Base-by-base conservation (phyloP, 2,113 vertebrate genomes). In the Columbina picui region DNA sequence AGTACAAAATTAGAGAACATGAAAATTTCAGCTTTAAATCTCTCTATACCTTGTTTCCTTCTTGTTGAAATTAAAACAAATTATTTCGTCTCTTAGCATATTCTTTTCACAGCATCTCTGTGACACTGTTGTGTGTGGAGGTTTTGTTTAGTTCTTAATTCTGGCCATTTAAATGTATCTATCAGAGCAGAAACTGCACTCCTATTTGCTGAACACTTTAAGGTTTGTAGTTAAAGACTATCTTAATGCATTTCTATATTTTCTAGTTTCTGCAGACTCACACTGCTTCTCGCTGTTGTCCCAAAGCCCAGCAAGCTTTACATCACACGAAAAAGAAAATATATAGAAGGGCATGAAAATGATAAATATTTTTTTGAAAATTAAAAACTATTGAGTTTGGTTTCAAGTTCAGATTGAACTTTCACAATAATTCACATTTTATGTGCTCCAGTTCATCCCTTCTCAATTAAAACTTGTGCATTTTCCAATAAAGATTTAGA, bases 401-500 rank as follows among this genome's bases (percentile, higher is more conserved):
- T 83, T 94, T 70, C n/a, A 94, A 85, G 39, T 73, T 90, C 45
- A 76, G 17, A 83, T 36, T 26, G 57, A 87, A 81, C 49, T 94
- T 90, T 34, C 36, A 53, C n/a, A 59, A 23, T 76, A 57, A 73
- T 49, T 71, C 61, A 75, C 38, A 56, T 81, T 87, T 84, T n/a
- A 73, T 57, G 18, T 57, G 43, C 30, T 89, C 39, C 61, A 43
- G 49, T 27, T 86, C 70, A 76, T 73, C 70, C 19, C 22, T 64
- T 69, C 69, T 78, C 88, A 94, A 80, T 90, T 85, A 92, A 83
- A 89, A 93, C 30, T 76, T 76, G n/a, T 12, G 45, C 32, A 39
- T n/a, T 79, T 92, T 67, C 76, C 75, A 93, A 57, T 61, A 81
- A 70, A 77, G 59, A 55, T 63, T 84, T 69, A 2, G 15, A 88